Conservation (phyloP, 2,888 invertebrate species). For the Agrochola circellaris region DNA sequence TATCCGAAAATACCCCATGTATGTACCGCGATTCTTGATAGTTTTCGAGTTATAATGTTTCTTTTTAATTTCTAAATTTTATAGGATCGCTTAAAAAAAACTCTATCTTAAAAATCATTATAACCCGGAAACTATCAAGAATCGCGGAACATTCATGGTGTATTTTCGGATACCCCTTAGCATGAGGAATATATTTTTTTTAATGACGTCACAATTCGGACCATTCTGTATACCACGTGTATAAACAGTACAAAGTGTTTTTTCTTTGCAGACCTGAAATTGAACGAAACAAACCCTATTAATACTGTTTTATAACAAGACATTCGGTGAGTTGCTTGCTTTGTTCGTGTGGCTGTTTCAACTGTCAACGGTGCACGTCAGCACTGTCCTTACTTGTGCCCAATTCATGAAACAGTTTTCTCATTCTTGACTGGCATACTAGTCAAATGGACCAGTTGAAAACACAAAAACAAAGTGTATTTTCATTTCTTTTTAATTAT, state of each 20-base stretch:
- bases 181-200: too few species aligned
- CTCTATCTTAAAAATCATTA: too few species aligned
- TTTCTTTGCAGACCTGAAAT: background rate
- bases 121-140: too few species aligned
- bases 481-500: background rate
- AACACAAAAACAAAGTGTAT: background rate
- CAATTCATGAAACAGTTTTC: conserved; percentile 1
- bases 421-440: background rate
- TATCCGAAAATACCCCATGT: too few species aligned
- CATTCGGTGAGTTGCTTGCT: background rate
- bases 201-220: too few species aligned
- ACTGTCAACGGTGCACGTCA: conserved; percentile 25
- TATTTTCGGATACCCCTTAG: too few species aligned
- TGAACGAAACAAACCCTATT: background rate
- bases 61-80: too few species aligned
- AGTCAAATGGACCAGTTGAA: background rate
- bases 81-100: too few species aligned
- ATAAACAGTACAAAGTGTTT: background rate
- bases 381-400: background rate
- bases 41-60: too few species aligned
- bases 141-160: too few species aligned
- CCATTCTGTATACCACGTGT: too few species aligned
- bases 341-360: conserved; percentile 16
- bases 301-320: background rate
- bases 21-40: too few species aligned